These are phyloP conservation scores for Hydrotaea cyrtoneurina DNA, from an alignment of 2,888 invertebrate genomes.

Conservation along the genomic window DNA sequence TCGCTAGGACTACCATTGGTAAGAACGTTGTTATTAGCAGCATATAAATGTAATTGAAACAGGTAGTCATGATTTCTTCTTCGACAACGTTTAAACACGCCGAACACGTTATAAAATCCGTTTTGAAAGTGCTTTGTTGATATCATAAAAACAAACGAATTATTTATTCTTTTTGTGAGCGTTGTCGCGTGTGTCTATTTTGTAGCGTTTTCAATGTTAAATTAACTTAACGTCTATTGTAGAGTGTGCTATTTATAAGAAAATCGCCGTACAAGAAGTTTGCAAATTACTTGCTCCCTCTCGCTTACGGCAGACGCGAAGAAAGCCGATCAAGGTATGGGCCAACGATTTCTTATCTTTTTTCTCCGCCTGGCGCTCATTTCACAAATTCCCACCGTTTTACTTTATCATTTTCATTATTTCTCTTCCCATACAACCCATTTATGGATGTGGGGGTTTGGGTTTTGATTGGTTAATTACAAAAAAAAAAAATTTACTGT, in stretches of 20 bases:
- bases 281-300: constrained; percentile 16
- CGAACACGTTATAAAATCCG: constrained; percentile 63
- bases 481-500: not conserved
- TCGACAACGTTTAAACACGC: constrained; percentile 54
- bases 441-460: constrained; percentile 1
- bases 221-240: constrained; percentile 34
- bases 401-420: not conserved
- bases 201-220: constrained; percentile 32
- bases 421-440: not conserved
- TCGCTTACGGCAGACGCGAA: not conserved
- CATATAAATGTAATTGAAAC: constrained; percentile 72
- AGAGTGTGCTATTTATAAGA: constrained; percentile 58
- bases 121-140: constrained; percentile 54
- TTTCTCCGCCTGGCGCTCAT: not conserved
- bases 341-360: constrained; percentile 14
- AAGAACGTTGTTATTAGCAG: constrained; percentile 73
- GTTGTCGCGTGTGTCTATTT: not conserved
- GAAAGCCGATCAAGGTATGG: not conserved
- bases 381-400: not conserved
- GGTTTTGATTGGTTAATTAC: not conserved
- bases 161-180: not conserved
- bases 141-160: constrained; percentile 20
- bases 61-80: constrained; percentile 74
- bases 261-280: constrained; percentile 1
- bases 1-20: constrained; percentile 74